phyloP scores from a whole-genome alignment of 2,888 invertebrate genomes.

The Tipula lateralis region DNA sequence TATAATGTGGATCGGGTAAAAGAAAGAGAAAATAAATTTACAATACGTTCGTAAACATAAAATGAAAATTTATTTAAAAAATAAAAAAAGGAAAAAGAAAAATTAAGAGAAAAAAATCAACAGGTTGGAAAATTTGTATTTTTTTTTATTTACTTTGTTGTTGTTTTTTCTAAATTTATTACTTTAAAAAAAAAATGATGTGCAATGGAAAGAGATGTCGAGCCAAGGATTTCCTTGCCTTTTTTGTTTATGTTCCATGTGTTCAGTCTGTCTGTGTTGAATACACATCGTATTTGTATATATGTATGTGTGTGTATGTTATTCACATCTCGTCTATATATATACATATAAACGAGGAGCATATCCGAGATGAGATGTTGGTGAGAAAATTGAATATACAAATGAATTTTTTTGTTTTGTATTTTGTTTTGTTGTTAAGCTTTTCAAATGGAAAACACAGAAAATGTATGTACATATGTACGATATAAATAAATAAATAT shows the following conservation, averaged over 20 bases:
- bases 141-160: background rate
- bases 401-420: background rate
- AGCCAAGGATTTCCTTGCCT: background rate
- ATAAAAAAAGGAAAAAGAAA: background rate
- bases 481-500: background rate
- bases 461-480: background rate
- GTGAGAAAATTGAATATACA: background rate
- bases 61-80: conserved; percentile 11
- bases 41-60: background rate
- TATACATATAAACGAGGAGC: background rate
- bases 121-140: conserved; percentile 24
- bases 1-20: background rate
- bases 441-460: background rate
- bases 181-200: background rate
- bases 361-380: background rate
- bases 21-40: background rate
- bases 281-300: too few relatives aligned
- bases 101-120: conserved; percentile 2
- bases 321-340: background rate
- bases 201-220: background rate
- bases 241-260: background rate
- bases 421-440: background rate
- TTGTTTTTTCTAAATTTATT: conserved; percentile 4
- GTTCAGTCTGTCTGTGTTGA: background rate
- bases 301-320: background rate